Evolutionary conservation across 2,888 invertebrate genomes (phyloP).

Genomic region (Lissocephala sabroskyi): DNA sequence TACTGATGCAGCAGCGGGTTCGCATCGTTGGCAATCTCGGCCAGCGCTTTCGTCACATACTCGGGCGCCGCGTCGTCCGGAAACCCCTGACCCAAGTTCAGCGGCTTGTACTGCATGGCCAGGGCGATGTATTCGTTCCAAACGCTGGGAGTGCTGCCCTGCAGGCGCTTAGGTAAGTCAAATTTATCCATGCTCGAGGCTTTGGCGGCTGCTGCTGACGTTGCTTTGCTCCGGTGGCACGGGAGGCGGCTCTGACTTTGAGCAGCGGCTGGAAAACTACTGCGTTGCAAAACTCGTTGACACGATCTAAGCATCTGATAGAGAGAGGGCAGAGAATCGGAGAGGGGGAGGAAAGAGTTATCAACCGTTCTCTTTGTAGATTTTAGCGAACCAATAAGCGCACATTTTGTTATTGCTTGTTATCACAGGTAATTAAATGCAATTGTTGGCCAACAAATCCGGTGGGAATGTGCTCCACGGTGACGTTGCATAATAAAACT

Average conservation of each 20-base stretch:
- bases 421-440: conserved; percentile 30
- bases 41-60: conserved; percentile 85
- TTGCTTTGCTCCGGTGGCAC: not conserved
- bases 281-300: conserved; percentile 17
- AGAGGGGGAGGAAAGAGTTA: conserved; percentile 9
- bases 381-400: not conserved
- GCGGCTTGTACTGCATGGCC: conserved; percentile 86
- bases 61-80: conserved; percentile 92
- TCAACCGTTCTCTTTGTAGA: conserved; percentile 3
- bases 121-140: conserved; percentile 91
- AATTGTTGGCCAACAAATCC: conserved; percentile 4
- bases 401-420: not conserved
- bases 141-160: conserved; percentile 71
- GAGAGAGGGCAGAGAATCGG: not conserved
- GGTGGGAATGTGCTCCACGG: conserved; percentile 12
- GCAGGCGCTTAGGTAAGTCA: conserved; percentile 68
- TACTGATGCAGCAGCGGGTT: conserved; percentile 92
- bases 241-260: not conserved
- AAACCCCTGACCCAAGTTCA: conserved; percentile 97
- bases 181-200: conserved; percentile 66
- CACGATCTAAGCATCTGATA: conserved; percentile 54
- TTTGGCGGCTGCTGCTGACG: too few species aligned
- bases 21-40: conserved; percentile 77
- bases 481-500: conserved; percentile 52
- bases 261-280: not conserved